Conservation (phyloP, 1,140 invertebrate species). For the Armadillidium nasatum region DNA sequence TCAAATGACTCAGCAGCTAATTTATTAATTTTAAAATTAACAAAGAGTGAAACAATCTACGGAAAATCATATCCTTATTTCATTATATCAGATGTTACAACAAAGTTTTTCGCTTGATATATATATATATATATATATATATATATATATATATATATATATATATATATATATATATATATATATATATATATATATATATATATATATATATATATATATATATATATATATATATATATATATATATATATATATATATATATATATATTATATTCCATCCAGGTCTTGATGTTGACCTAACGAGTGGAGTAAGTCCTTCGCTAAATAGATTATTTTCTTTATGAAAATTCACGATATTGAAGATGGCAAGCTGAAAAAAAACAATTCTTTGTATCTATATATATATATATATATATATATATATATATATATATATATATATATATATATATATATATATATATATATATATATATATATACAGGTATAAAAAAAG, state of each 20-base stretch:
- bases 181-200: conserved; percentile 18
- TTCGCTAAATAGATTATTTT: conserved; percentile 76
- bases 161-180: background rate
- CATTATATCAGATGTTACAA: no score
- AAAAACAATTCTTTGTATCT: background rate
- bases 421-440: conserved; percentile 17
- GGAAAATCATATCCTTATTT: no score
- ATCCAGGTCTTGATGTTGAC: conserved; percentile 82
- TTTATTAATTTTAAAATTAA: no score
- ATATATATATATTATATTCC: conserved; percentile 47
- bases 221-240: background rate
- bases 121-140: no score
- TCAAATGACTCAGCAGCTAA: no score
- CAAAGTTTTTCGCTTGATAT: background rate
- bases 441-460: conserved; percentile 14
- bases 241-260: no score
- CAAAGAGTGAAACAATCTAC: no score
- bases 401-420: background rate
- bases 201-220: conserved; percentile 6
- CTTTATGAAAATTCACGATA: conserved; percentile 93
- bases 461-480: conserved; percentile 25
- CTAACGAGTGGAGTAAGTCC: conserved; percentile 92
- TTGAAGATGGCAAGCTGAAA: conserved; percentile 77
- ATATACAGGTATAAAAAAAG: no score
- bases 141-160: conserved; percentile 21